These are phyloP conservation scores for Ochropleura plecta DNA, from an alignment of 2,888 invertebrate species.

Conservation along the genomic window DNA sequence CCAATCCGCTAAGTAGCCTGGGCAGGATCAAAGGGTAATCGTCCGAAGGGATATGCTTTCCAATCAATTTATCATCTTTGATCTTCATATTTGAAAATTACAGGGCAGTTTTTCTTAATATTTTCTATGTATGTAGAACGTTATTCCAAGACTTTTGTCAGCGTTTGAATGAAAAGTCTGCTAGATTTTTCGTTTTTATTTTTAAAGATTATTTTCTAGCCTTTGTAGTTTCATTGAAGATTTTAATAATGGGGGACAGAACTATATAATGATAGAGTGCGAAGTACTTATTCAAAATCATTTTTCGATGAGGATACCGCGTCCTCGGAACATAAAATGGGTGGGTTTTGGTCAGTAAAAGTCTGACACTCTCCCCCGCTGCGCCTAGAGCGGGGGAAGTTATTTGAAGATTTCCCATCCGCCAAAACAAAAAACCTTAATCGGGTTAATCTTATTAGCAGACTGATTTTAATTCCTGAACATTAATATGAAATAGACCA, in stretches of 20 bases:
- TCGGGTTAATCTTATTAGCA: no score
- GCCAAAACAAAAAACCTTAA: no score
- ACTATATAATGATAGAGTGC: background rate
- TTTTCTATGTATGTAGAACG: conserved; percentile 14
- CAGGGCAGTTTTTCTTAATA: conserved; percentile 65
- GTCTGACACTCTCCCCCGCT: no score
- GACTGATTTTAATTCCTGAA: background rate
- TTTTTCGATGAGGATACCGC: no score
- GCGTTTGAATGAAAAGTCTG: conserved; percentile 6
- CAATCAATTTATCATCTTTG: conserved; percentile 82
- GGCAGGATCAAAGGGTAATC: conserved; percentile 82
- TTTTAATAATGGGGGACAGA: background rate
- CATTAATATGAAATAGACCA: background rate
- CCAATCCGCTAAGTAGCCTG: conserved; percentile 86
- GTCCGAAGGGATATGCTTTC: conserved; percentile 77
- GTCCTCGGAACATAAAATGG: no score
- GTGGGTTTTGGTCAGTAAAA: no score
- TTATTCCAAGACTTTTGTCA: conserved; percentile 23
- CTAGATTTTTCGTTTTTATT: background rate
- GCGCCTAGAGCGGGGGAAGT: no score
- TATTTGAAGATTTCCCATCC: no score
- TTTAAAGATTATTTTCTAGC: background rate
- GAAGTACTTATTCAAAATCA: background rate
- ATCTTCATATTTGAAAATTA: conserved; percentile 77
- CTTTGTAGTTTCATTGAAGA: background rate